Percentiles rank a stretch among this genome's conserved stretches.
phyloP scores from a whole-genome alignment of 1,140 invertebrate genomes.

The Trichoplusia ni region DNA sequence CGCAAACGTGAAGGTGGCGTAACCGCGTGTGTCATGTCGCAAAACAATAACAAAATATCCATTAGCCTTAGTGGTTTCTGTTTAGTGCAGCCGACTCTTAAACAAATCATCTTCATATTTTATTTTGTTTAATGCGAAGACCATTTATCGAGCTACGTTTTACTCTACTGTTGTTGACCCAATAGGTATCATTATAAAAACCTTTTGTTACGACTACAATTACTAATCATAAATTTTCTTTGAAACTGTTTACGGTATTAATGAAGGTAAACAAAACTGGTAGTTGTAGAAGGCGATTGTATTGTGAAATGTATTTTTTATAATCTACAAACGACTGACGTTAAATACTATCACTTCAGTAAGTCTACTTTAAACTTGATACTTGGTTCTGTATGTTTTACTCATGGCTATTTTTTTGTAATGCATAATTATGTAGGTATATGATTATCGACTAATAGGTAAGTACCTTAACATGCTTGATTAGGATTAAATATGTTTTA shows the following conservation, averaged over 20 bases:
- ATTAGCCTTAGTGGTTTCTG: constrained; percentile 72
- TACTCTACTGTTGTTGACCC: not conserved
- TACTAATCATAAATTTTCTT: constrained; percentile 54
- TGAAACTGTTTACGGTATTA: constrained; percentile 42
- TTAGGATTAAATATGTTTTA: too few species aligned
- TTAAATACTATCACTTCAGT: not conserved
- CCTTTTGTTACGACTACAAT: constrained; percentile 40
- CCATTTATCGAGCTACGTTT: constrained; percentile 9
- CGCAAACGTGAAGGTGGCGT: constrained; percentile 73
- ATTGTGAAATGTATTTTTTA: constrained; percentile 44
- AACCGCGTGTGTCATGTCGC: constrained; percentile 77
- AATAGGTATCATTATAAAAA: not conserved
- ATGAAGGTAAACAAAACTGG: constrained; percentile 45
- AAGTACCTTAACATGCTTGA: too few species aligned
- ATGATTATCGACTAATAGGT: too few species aligned
- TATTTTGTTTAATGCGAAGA: constrained; percentile 18
- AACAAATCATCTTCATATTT: constrained; percentile 16
- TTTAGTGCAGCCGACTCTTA: constrained; percentile 15
- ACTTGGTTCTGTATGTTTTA: too few species aligned
- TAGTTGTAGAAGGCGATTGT: constrained; percentile 46
- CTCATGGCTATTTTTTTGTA: too few species aligned
- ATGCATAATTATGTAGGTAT: too few species aligned
- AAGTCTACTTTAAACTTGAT: too few species aligned
- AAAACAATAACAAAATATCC: constrained; percentile 78
- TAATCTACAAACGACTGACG: constrained; percentile 8